Percentiles rank a stretch among this genome's conserved stretches.
These are phyloP conservation scores for Chironomus tentans DNA, from an alignment of 2,888 invertebrate species.

Conservation along the genomic window DNA sequence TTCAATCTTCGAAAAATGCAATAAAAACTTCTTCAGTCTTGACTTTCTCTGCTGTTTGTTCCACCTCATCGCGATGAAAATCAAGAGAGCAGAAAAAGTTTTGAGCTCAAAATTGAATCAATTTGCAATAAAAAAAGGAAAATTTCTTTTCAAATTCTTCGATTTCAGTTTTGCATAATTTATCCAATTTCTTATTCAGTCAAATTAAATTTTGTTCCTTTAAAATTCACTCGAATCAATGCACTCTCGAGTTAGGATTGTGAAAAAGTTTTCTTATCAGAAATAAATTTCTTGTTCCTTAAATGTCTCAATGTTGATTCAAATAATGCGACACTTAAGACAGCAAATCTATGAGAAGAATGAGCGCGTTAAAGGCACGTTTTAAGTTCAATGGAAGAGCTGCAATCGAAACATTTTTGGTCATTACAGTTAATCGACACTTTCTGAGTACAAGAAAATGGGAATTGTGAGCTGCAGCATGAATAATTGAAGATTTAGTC, in stretches of 20 bases:
- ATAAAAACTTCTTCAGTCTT: background rate
- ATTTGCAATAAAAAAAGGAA: background rate
- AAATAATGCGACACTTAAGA: background rate
- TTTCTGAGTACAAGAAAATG: background rate
- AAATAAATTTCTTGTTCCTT: too few relatives aligned
- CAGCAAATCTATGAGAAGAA: too few relatives aligned
- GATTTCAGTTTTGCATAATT: background rate
- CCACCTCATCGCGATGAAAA: background rate
- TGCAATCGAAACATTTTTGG: background rate
- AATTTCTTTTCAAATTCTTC: background rate
- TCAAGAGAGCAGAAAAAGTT: background rate
- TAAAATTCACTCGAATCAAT: too few relatives aligned
- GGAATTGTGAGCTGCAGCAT: background rate
- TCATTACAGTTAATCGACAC: slow-evolving; percentile 5
- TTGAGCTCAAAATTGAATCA: background rate
- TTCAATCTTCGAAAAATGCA: background rate
- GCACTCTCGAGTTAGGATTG: background rate
- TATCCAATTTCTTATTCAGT: background rate
- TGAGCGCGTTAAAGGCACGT: background rate
- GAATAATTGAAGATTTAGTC: background rate
- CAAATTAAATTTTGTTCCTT: background rate
- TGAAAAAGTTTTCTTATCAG: background rate
- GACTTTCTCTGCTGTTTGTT: background rate
- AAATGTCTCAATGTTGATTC: too few relatives aligned
- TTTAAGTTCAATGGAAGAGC: background rate